Base-by-base conservation (phyloP, 2,797 vertebrate genomes). In the Xenopus petersii region DNA sequence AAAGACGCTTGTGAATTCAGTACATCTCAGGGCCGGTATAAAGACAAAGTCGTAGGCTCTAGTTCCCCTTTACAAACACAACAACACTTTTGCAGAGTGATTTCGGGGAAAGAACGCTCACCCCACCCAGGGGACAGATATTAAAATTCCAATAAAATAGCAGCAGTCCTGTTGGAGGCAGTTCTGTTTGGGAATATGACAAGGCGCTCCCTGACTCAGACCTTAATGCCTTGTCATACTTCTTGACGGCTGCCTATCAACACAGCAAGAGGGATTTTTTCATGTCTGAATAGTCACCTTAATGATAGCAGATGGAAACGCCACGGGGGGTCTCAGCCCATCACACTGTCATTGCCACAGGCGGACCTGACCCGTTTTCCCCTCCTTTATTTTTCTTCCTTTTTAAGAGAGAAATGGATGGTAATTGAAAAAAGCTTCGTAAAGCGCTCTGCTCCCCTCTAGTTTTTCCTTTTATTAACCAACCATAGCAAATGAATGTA, bases 301-400 rank as follows among this genome's bases (percentile, higher is more conserved):
- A 94, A 94, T 95, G 93, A 94, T 89, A 93, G 93, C 94, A 95
- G 94, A 95, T 94, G 94, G 94, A 93, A 91, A 90, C 92, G 70
- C 94, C 80, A 74, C 87, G 64, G 94, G 94, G 89, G 90, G 90
- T 81, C 84, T 87, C 79, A 88, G 90, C 93, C 91, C 93, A 90
- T 89, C 91, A 93, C 90, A 89, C 90, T 92, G 93, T 92, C 93
- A 90, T 92, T 93, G 93, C 92, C 89, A 83, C 87, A 82, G 81
- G 70, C 90, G 89, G 90, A 91, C 90, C 89, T 93, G 94, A 94
- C 93, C 94, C 83, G 91, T 83, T 93, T 72, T 88, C 88, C 86
- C 88, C 85, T 87, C 86, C 86, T 87, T 26, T 85, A 89, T 87
- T 83, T 90, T 88, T 86, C 85, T 90, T 88, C 88, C 87, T 89